These are phyloP conservation scores for Danaus melanippus DNA, from an alignment of 1,140 invertebrate genomes.

Conservation along the genomic window DNA sequence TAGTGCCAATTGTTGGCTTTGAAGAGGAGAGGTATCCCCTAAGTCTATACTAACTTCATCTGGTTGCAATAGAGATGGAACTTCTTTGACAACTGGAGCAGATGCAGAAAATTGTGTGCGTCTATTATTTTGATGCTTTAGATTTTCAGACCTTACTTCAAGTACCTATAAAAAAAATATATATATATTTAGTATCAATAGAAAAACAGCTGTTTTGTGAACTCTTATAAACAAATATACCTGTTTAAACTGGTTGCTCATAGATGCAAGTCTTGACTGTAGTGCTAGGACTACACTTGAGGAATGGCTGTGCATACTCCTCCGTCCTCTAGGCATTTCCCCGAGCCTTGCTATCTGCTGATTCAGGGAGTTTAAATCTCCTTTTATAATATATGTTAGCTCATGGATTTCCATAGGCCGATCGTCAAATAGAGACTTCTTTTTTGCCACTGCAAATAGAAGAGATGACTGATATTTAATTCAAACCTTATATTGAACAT, in stretches of 20 bases:
- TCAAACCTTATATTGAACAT: conserved; percentile 9
- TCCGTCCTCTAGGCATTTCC: conserved; percentile 82
- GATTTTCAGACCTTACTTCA: conserved; percentile 91
- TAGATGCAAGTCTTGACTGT: conserved; percentile 95
- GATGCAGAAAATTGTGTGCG: conserved; percentile 95
- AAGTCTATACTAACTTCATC: conserved; percentile 86
- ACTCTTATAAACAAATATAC: conserved; percentile 27
- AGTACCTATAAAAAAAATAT: conserved; percentile 74
- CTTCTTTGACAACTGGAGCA: conserved; percentile 79
- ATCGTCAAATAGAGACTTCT: conserved; percentile 97
- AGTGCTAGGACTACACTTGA: conserved; percentile 94
- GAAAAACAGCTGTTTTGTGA: conserved; percentile 6
- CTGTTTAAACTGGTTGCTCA: conserved; percentile 97
- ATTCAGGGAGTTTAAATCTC: conserved; percentile 95
- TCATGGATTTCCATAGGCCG: conserved; percentile 96
- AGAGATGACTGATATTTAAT: no score
- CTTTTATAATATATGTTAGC: conserved; percentile 97
- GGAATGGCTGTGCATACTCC: conserved; percentile 94
- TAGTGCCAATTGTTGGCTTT: conserved; percentile 78
- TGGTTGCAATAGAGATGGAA: conserved; percentile 77
- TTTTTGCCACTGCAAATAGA: conserved; percentile 90
- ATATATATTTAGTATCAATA: conserved; percentile 10
- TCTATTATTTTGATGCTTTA: conserved; percentile 95
- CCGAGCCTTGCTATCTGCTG: conserved; percentile 94
- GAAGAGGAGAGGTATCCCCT: conserved; percentile 68